Evolutionary conservation across 1,140 invertebrate genomes (phyloP).

Genomic region (Hyles euphorbiae): DNA sequence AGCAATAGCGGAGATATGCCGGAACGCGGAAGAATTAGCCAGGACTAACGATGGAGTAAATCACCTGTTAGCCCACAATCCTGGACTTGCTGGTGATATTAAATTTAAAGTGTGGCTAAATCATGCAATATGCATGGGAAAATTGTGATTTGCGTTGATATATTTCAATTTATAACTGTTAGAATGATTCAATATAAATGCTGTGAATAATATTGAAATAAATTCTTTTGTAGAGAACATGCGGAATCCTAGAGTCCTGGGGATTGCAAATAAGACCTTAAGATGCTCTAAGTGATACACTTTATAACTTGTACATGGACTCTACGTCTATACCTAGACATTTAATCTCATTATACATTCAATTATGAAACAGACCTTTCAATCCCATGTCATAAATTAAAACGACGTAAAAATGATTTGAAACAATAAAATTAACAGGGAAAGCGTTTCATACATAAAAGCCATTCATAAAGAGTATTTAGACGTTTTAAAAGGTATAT

Average conservation of each 20-base stretch:
- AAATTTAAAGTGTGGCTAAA: slow-evolving; percentile 43
- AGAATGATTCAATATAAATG: too few relatives aligned
- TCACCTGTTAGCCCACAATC: slow-evolving; percentile 36
- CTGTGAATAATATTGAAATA: too few relatives aligned
- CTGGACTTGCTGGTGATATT: slow-evolving; percentile 30
- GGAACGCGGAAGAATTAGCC: slow-evolving; percentile 64
- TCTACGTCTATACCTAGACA: too few relatives aligned
- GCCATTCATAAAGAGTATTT: slow-evolving; percentile 10
- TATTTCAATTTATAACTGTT: too few relatives aligned
- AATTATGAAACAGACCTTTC: too few relatives aligned
- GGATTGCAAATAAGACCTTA: background rate
- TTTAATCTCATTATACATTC: too few relatives aligned
- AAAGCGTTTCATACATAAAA: background rate
- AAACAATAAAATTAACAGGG: too few relatives aligned
- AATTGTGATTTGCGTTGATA: too few relatives aligned
- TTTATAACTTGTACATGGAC: background rate
- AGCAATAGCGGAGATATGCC: slow-evolving; percentile 36
- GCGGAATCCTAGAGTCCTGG: too few relatives aligned
- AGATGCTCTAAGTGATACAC: background rate
- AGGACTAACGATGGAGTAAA: slow-evolving; percentile 54
- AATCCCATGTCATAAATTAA: too few relatives aligned
- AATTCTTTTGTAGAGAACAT: too few relatives aligned
- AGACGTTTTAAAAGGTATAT: slow-evolving; percentile 19
- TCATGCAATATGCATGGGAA: slow-evolving; percentile 23
- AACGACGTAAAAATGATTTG: too few relatives aligned